Conservation (phyloP, 92 coral and sea anemone species). For the Pocillopora meandrina region DNA sequence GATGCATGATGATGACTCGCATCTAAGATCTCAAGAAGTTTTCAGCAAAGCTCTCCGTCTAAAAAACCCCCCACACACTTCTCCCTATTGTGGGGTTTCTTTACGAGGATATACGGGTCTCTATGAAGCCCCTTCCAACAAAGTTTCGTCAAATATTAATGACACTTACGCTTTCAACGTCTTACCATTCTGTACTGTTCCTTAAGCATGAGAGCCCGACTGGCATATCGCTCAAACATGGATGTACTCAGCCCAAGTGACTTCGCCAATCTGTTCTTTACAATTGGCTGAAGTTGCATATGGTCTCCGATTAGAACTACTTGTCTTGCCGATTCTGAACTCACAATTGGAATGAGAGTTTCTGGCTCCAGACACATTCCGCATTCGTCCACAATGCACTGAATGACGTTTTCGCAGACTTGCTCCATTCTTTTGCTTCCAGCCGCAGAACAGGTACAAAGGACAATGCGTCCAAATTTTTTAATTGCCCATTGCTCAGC, state of each 20-base stretch:
- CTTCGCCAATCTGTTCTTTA: constrained; percentile 63
- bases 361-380: constrained; percentile 91
- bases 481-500: constrained; percentile 76
- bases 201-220: constrained; percentile 57
- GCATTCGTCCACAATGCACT: constrained; percentile 85
- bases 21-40: no score
- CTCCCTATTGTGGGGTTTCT: no score
- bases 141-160: background rate
- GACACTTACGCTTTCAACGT: background rate
- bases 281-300: constrained; percentile 82
- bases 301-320: constrained; percentile 87
- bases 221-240: constrained; percentile 74
- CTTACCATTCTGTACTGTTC: constrained; percentile 88
- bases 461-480: constrained; percentile 46
- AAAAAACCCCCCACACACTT: no score
- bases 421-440: constrained; percentile 43
- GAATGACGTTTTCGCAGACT: constrained; percentile 38
- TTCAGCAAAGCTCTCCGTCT: no score
- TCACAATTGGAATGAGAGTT: constrained; percentile 71
- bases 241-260: constrained; percentile 68
- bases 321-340: constrained; percentile 59
- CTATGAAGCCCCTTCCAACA: no score
- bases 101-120: no score
- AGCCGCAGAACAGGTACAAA: constrained; percentile 77
- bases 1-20: no score